Conservation (phyloP, 2,113 vertebrate genomes). For the Psittacus erithacus region DNA sequence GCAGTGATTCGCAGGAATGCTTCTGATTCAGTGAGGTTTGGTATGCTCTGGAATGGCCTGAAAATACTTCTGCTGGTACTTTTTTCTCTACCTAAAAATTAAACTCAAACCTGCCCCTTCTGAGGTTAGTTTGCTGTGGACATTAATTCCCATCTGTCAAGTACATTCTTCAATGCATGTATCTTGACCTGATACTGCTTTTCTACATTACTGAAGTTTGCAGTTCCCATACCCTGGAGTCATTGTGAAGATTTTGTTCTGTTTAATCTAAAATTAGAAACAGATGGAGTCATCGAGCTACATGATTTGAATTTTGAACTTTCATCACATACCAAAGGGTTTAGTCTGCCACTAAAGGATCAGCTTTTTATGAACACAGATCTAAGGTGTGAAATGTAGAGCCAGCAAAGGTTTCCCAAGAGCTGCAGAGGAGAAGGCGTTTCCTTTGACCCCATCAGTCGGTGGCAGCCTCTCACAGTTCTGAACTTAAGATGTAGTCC, state of each 20-base stretch:
- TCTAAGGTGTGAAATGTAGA: not conserved
- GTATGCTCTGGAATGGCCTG: not conserved
- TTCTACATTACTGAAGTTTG: not conserved
- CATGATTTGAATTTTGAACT: constrained; percentile 6
- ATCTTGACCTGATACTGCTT: not conserved
- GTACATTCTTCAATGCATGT: not conserved
- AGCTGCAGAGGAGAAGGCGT: not conserved
- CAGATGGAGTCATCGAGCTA: not conserved
- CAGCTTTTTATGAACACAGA: not conserved
- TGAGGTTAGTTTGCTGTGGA: not conserved
- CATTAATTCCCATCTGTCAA: not conserved
- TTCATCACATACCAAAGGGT: not conserved
- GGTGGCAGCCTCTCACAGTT: not conserved
- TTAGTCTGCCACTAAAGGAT: not conserved
- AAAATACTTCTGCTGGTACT: not conserved
- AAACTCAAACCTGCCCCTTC: not conserved
- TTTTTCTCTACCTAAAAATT: constrained; percentile 16
- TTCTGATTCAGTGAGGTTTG: not conserved
- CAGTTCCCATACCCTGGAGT: not conserved
- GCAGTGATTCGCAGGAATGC: not conserved
- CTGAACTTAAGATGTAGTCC: not conserved
- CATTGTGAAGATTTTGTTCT: not conserved
- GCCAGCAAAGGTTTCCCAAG: not conserved
- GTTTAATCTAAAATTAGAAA: constrained; percentile 9
- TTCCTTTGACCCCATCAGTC: not conserved